Conservation (phyloP, 2,113 vertebrate species). For the Tylochromis polylepis region DNA sequence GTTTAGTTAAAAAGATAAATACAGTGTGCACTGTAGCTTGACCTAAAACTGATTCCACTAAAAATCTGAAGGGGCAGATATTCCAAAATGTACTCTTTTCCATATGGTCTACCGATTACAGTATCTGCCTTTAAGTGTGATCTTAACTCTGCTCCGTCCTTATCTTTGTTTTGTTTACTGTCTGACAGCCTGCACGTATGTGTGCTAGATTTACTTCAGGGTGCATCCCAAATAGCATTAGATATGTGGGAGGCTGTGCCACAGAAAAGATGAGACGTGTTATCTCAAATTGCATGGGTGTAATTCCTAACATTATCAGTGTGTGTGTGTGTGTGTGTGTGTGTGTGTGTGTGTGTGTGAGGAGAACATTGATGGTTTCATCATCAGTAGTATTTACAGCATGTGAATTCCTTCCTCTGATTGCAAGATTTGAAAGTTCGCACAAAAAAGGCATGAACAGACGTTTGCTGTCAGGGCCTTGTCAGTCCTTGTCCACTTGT, state of each 20-base stretch:
- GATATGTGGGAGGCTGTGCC: conserved; percentile 23
- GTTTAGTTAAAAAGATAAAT: neutral
- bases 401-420: neutral
- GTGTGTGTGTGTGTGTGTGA: neutral
- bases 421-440: neutral
- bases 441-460: neutral
- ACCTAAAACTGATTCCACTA: neutral
- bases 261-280: neutral
- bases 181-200: neutral
- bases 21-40: neutral
- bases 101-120: neutral
- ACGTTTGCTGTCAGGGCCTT: neutral
- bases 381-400: neutral
- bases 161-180: neutral
- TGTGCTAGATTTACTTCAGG: conserved; percentile 18
- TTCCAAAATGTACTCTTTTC: neutral
- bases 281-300: neutral
- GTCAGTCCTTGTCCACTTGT: neutral
- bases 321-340: neutral
- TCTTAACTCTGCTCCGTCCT: neutral
- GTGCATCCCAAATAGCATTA: conserved; percentile 21
- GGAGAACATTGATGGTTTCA: neutral
- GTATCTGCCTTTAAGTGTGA: neutral
- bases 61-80: neutral
- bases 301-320: neutral